Percentiles rank a stretch among this genome's conserved stretches.
Evolutionary conservation across 1,140 invertebrate genomes (phyloP).

Genomic region (Musca domestica): DNA sequence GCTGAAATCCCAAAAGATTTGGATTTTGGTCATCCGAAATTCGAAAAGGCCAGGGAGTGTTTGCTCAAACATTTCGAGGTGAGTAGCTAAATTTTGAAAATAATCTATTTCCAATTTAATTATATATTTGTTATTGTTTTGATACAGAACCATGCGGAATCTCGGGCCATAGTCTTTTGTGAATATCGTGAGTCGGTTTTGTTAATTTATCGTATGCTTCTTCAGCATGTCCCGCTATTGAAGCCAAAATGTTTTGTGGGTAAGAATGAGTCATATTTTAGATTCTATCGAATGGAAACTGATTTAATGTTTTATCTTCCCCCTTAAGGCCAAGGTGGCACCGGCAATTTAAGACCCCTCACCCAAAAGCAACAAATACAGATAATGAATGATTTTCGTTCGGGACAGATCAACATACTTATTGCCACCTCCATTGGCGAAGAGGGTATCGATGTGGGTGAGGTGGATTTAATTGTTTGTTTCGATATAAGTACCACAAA

Average conservation of each 20-base stretch:
- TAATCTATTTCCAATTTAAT: not conserved
- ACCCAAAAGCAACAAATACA: constrained; percentile 70
- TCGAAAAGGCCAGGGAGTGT: constrained; percentile 74
- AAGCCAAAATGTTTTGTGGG: constrained; percentile 86
- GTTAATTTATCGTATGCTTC: constrained; percentile 77
- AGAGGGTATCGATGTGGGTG: constrained; percentile 93
- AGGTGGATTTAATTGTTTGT: constrained; percentile 92
- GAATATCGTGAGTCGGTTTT: constrained; percentile 88
- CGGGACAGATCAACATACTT: constrained; percentile 76
- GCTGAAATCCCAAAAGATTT: constrained; percentile 61
- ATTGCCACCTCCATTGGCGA: constrained; percentile 92
- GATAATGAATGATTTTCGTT: constrained; percentile 73
- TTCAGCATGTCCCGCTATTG: constrained; percentile 72
- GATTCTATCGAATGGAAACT: not conserved
- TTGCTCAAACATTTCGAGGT: constrained; percentile 75
- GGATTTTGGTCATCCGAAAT: constrained; percentile 83
- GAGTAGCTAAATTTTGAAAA: not conserved
- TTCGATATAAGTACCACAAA: constrained; percentile 85
- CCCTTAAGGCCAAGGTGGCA: constrained; percentile 38
- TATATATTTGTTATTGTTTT: not conserved
- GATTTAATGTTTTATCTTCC: not conserved
- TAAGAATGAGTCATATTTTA: constrained; percentile 40
- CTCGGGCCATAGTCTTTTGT: constrained; percentile 61
- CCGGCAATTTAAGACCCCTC: constrained; percentile 52
- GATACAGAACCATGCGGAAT: constrained; percentile 38